A percentile compares a stretch with the other conserved stretches of the same genome.
These are phyloP conservation scores for Mohoua ochrocephala DNA, from an alignment of 2,113 vertebrate genomes.

Conservation along the genomic window DNA sequence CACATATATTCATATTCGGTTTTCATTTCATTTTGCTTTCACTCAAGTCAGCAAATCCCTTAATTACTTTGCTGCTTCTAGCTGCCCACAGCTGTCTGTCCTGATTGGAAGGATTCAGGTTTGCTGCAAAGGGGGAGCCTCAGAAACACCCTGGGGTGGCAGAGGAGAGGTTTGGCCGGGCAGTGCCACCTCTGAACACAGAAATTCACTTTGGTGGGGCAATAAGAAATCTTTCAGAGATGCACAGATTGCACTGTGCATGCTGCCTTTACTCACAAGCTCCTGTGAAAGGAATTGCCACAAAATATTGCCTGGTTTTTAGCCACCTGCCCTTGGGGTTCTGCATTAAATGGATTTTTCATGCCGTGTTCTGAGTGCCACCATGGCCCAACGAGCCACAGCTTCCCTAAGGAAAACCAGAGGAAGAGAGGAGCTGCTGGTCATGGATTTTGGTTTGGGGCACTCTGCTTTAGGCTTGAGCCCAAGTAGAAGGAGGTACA, in stretches of 20 bases:
- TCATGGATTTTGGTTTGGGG: background rate
- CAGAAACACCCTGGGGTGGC: background rate
- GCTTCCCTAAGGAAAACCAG: background rate
- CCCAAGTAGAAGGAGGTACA: background rate
- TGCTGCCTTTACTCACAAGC: background rate
- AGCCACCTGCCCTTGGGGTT: background rate
- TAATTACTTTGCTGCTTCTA: conserved; percentile 14
- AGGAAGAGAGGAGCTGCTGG: background rate
- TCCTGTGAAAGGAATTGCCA: background rate
- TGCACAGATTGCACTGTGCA: fast-evolving
- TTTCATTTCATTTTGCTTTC: conserved; percentile 45
- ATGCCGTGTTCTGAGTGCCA: background rate
- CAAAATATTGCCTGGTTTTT: background rate
- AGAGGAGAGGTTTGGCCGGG: background rate
- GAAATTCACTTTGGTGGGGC: background rate
- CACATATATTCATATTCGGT: background rate
- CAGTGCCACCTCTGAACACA: background rate
- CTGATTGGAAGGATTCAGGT: background rate
- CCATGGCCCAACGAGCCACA: background rate
- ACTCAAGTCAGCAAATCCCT: conserved; percentile 39
- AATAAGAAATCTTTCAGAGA: background rate
- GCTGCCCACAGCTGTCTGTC: background rate
- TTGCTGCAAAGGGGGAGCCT: background rate
- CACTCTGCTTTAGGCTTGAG: background rate
- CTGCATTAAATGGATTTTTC: background rate